Percentiles rank a stretch among this genome's conserved stretches.
Evolutionary conservation across 2,888 invertebrate genomes (phyloP).

Genomic region (Schizaphis graminum): DNA sequence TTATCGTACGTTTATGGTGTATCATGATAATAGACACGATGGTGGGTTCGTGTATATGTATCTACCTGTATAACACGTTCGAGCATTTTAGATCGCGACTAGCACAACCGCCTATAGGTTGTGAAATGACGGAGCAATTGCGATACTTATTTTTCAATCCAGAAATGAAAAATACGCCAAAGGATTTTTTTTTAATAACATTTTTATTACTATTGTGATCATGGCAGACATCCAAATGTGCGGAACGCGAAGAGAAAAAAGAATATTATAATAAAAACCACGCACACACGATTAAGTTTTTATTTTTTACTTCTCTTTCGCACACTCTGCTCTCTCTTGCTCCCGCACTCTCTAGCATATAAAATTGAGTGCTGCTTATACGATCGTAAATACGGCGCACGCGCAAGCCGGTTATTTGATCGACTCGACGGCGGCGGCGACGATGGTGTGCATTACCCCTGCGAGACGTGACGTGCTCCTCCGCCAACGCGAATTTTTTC

Average conservation of each 20-base stretch:
- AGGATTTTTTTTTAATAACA: background rate
- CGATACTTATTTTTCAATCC: background rate
- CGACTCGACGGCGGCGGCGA: background rate
- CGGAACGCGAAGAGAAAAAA: constrained; percentile 7
- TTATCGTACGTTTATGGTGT: background rate
- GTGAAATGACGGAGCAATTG: background rate
- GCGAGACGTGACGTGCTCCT: constrained; percentile 19
- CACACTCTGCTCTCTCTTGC: background rate
- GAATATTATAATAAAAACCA: constrained; percentile 23
- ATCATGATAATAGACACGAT: background rate
- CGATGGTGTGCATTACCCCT: constrained; percentile 9
- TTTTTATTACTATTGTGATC: constrained; percentile 30
- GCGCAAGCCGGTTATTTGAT: constrained; percentile 40
- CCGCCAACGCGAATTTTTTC: constrained; percentile 44
- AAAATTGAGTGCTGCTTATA: background rate
- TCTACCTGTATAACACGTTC: background rate
- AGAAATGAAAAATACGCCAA: background rate
- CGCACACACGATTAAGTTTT: constrained; percentile 47
- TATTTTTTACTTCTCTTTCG: background rate
- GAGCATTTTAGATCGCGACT: background rate
- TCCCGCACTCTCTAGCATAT: background rate
- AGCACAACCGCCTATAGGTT: background rate
- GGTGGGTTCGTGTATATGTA: background rate
- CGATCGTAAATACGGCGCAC: constrained; percentile 21
- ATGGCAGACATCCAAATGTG: constrained; percentile 57